Evolutionary conservation across 2,888 invertebrate genomes (phyloP).

Genomic region (Lordiphosa andalusiaca): DNA sequence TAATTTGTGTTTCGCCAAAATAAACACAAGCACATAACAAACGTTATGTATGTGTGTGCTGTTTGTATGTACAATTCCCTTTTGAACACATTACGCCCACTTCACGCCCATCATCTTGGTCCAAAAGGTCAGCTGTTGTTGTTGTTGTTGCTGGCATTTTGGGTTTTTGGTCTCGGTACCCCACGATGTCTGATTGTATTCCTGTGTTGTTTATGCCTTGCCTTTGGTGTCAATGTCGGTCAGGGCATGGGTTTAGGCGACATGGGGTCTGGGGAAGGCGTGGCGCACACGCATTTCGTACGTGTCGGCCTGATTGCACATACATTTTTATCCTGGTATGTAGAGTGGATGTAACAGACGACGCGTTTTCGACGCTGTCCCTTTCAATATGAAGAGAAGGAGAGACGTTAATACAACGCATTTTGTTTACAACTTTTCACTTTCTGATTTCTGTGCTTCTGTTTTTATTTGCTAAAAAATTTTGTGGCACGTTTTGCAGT

Average conservation of each 20-base stretch:
- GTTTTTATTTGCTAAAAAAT: conserved; percentile 46
- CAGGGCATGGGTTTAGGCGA: conserved; percentile 13
- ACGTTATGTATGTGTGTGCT: conserved; percentile 35
- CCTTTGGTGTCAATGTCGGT: conserved; percentile 50
- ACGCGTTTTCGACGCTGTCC: conserved; percentile 17
- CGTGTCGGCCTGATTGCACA: conserved; percentile 71
- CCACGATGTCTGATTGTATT: conserved; percentile 18
- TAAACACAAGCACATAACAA: conserved; percentile 57
- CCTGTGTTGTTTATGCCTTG: conserved; percentile 39
- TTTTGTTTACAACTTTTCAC: conserved; percentile 72
- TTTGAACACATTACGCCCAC: conserved; percentile 12
- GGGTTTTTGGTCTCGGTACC: conserved; percentile 31
- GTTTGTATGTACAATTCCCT: conserved; percentile 19
- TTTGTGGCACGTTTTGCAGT: conserved; percentile 12
- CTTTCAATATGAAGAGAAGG: conserved; percentile 18
- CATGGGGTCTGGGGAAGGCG: conserved; percentile 3
- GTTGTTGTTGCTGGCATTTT: conserved; percentile 42
- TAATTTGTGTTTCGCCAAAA: conserved; percentile 43
- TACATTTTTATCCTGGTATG: conserved; percentile 47
- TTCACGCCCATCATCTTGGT: conserved; percentile 43
- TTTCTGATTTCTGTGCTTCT: conserved; percentile 57
- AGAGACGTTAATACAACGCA: conserved; percentile 63
- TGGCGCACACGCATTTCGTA: conserved; percentile 56
- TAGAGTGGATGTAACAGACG: conserved; percentile 13
- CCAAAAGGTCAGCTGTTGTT: conserved; percentile 51